These are phyloP conservation scores for Marmota flaviventris DNA, from an alignment of 2,113 vertebrate species.

Conservation along the genomic window DNA sequence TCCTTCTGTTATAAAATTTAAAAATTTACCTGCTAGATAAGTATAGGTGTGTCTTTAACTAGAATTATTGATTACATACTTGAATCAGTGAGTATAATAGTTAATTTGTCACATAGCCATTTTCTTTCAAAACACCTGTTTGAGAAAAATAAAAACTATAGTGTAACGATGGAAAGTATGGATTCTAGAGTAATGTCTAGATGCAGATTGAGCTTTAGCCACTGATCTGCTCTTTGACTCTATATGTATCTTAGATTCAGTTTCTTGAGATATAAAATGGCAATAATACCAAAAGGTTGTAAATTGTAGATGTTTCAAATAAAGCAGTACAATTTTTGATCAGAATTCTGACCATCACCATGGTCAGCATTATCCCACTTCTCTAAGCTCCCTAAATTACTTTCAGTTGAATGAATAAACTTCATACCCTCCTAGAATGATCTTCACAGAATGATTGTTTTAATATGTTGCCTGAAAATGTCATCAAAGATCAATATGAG, in stretches of 20 bases:
- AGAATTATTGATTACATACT: background rate
- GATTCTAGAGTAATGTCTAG: background rate
- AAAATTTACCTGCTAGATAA: background rate
- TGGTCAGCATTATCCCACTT: background rate
- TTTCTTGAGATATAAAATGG: background rate
- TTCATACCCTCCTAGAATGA: background rate
- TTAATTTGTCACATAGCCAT: background rate
- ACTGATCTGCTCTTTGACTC: background rate
- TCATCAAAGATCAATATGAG: background rate
- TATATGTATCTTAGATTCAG: background rate
- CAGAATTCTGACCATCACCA: background rate
- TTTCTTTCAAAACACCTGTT: background rate
- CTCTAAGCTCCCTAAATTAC: background rate
- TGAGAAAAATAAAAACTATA: background rate
- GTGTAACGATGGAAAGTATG: background rate
- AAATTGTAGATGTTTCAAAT: background rate
- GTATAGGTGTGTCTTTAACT: background rate
- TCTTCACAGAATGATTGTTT: background rate
- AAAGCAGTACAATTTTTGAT: background rate
- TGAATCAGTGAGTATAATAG: background rate
- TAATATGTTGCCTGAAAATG: background rate
- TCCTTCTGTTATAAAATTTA: background rate
- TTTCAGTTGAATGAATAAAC: background rate
- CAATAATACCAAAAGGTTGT: background rate
- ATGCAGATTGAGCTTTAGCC: background rate